These are phyloP conservation scores for Fabriciana adippe DNA, from an alignment of 2,888 invertebrate genomes.

Conservation along the genomic window DNA sequence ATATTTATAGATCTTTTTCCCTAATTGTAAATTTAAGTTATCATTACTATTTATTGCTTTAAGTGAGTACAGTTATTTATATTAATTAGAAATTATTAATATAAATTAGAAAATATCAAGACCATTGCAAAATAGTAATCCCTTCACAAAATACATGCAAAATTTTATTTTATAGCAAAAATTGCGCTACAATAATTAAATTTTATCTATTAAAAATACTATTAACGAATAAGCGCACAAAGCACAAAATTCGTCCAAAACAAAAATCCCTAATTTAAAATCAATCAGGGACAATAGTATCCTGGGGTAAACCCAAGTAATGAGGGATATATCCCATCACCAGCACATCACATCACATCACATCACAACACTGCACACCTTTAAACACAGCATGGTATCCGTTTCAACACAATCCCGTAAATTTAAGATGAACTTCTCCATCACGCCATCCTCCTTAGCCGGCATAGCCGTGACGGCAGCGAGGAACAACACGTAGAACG, in stretches of 20 bases:
- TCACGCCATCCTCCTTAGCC: constrained; percentile 64
- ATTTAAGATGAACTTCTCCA: constrained; percentile 68
- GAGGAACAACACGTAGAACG: constrained; percentile 61
- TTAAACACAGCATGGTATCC: constrained; percentile 87
- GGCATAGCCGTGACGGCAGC: constrained; percentile 57
- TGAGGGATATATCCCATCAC: neutral
- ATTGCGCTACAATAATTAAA: too few species aligned
- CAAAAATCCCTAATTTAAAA: neutral
- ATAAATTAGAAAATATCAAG: too few species aligned
- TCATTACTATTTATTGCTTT: neutral
- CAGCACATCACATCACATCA: constrained; percentile 35
- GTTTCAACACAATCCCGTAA: constrained; percentile 87
- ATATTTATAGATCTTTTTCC: too few species aligned
- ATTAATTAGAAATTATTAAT: too few species aligned
- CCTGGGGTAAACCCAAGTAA: neutral
- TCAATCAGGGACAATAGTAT: neutral
- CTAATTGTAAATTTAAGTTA: neutral
- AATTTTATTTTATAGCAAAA: too few species aligned
- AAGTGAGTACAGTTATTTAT: too few species aligned
- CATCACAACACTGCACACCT: constrained; percentile 83
- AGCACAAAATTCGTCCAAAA: neutral
- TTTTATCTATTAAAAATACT: too few species aligned
- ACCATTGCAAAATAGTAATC: too few species aligned
- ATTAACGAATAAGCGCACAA: too few species aligned
- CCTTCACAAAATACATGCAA: too few species aligned